phyloP scores from a whole-genome alignment of 2,888 invertebrate genomes.

The Zaprionus lineosus region DNA sequence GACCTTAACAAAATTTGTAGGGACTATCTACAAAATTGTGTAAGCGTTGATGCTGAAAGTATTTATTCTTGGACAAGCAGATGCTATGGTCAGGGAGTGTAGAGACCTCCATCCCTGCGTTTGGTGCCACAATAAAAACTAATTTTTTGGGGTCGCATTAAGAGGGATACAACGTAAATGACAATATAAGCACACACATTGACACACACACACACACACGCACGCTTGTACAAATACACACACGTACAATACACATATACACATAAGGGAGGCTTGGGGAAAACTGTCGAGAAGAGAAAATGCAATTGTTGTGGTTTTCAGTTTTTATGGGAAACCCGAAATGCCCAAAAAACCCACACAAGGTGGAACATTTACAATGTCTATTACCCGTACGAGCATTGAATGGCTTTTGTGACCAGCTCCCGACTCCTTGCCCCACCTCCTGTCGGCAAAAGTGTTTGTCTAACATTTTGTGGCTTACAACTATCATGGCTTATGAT shows the following conservation, averaged over 20 bases:
- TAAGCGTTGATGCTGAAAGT: no score
- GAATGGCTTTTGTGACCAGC: constrained; percentile 48
- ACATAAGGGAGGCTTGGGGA: constrained; percentile 20
- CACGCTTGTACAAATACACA: not conserved
- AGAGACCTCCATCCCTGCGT: not conserved
- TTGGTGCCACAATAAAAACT: constrained; percentile 62
- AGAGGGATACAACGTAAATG: constrained; percentile 57
- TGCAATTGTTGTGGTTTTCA: constrained; percentile 66
- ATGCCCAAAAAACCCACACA: constrained; percentile 16
- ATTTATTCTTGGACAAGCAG: no score
- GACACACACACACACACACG: constrained; percentile 1
- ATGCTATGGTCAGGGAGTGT: no score
- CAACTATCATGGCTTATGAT: constrained; percentile 79
- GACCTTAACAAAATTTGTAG: constrained; percentile 49
- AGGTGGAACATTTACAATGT: constrained; percentile 46
- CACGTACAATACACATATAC: not conserved
- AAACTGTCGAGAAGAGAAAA: constrained; percentile 56
- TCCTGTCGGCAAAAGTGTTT: constrained; percentile 52
- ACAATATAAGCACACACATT: constrained; percentile 55
- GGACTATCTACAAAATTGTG: constrained; percentile 38
- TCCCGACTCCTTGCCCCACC: not conserved
- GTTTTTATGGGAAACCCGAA: constrained; percentile 53
- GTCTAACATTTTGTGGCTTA: constrained; percentile 76
- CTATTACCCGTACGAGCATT: constrained; percentile 43
- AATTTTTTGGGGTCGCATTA: constrained; percentile 67